phyloP scores from a whole-genome alignment of 2,113 vertebrate species.

The Thymallus thymallus region DNA sequence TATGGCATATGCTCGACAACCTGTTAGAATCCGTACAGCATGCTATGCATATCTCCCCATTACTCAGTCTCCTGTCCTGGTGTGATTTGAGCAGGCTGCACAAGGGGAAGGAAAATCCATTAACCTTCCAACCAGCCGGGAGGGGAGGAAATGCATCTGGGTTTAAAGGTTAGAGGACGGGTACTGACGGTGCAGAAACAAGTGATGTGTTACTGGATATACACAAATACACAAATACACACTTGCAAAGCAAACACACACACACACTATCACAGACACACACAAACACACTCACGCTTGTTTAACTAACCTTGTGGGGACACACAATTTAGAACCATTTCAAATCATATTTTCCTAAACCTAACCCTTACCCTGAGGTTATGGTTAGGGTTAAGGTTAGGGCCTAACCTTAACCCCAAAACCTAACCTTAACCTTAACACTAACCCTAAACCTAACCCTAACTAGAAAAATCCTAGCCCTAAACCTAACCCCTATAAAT shows the following conservation, averaged over 20 bases:
- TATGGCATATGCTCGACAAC: neutral
- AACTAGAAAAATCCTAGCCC: no score
- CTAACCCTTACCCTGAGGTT: no score
- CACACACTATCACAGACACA: neutral
- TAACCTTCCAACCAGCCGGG: conserved; percentile 58
- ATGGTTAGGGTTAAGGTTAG: no score
- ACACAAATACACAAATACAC: neutral
- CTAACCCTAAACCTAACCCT: no score
- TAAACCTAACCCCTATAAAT: no score
- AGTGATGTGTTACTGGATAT: neutral
- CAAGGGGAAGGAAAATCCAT: conserved; percentile 63
- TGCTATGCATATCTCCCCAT: conserved; percentile 24
- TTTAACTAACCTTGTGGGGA: no score
- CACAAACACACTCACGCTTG: neutral
- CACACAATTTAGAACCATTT: no score
- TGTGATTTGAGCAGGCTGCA: conserved; percentile 38
- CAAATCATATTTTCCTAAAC: no score
- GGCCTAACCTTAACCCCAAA: no score
- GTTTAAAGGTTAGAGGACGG: conserved; percentile 64
- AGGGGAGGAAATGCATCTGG: conserved; percentile 50
- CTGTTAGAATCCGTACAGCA: neutral
- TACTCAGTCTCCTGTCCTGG: conserved; percentile 33
- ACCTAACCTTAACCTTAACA: no score
- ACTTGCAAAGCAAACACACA: conserved; percentile 15
- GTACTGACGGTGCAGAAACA: conserved; percentile 47